Conservation (phyloP, 1,140 invertebrate species). For the Magallana ariakensis region DNA sequence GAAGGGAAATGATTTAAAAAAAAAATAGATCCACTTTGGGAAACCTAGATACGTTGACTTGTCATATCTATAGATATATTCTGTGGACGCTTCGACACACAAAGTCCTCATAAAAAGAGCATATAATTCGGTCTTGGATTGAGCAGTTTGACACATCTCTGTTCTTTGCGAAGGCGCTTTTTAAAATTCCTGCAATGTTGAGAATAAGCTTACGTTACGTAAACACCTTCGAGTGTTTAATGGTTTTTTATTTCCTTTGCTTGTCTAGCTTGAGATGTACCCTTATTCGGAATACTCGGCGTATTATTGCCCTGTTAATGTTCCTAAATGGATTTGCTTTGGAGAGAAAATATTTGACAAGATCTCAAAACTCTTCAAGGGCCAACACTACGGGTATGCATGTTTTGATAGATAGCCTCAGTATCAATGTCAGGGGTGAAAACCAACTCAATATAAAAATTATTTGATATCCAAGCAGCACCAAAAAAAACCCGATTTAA, state of each 20-base stretch:
- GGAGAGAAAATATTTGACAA: background rate
- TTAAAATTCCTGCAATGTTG: constrained; percentile 27
- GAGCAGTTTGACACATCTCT: background rate
- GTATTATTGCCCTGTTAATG: background rate
- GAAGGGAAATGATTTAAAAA: too few relatives aligned
- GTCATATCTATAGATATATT: background rate
- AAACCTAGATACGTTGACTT: background rate
- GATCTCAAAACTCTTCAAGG: background rate
- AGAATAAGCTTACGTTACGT: constrained; percentile 18
- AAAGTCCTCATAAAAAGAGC: too few relatives aligned
- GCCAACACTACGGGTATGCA: background rate
- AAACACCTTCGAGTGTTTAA: constrained; percentile 18
- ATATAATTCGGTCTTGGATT: background rate
- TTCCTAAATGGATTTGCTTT: background rate
- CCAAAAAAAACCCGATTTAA: too few relatives aligned
- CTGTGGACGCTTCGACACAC: too few relatives aligned
- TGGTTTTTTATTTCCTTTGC: background rate
- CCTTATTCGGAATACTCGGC: background rate
- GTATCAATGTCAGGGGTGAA: background rate
- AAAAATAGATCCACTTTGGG: background rate
- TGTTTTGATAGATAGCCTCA: background rate
- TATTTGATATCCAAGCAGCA: background rate
- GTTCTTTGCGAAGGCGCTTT: background rate
- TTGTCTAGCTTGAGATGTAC: background rate
- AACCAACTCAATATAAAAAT: background rate